Evolutionary conservation across 2,113 vertebrate species (phyloP).

Genomic region (Strix aluco): DNA sequence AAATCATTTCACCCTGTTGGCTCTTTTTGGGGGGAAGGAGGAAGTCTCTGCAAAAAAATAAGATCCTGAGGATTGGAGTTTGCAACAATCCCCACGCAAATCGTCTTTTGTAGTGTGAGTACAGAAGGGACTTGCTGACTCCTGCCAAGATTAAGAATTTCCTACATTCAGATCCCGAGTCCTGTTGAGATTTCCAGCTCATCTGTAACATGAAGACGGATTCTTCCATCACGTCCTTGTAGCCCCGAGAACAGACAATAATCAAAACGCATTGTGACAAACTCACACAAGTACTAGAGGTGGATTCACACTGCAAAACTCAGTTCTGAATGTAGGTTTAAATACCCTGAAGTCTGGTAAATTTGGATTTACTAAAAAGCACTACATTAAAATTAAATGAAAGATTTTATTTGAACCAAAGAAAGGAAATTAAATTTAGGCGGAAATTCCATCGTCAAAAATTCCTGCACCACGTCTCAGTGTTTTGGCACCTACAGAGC

Average conservation of each 20-base stretch:
- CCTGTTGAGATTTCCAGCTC: neutral
- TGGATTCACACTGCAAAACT: neutral
- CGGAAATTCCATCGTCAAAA: neutral
- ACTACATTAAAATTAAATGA: neutral
- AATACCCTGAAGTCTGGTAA: neutral
- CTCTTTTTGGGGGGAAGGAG: neutral
- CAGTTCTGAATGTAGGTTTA: neutral
- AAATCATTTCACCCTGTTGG: neutral
- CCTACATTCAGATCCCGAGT: neutral
- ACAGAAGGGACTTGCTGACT: neutral
- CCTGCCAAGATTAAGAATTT: constrained; percentile 1
- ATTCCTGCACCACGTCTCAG: neutral
- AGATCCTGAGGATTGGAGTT: neutral
- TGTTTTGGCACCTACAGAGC: neutral
- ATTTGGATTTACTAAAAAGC: neutral
- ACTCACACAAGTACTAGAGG: accelerated
- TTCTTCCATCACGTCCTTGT: neutral
- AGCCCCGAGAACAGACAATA: neutral
- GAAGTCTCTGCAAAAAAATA: neutral
- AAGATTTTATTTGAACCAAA: neutral
- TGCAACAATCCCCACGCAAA: neutral
- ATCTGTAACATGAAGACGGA: neutral
- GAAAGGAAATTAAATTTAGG: constrained; percentile 37
- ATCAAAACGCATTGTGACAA: neutral
- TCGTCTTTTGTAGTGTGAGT: neutral